A percentile compares a stretch with the other conserved stretches of the same genome.
phyloP scores from a whole-genome alignment of 2,113 vertebrate genomes.

The Motacilla tschutschensis region DNA sequence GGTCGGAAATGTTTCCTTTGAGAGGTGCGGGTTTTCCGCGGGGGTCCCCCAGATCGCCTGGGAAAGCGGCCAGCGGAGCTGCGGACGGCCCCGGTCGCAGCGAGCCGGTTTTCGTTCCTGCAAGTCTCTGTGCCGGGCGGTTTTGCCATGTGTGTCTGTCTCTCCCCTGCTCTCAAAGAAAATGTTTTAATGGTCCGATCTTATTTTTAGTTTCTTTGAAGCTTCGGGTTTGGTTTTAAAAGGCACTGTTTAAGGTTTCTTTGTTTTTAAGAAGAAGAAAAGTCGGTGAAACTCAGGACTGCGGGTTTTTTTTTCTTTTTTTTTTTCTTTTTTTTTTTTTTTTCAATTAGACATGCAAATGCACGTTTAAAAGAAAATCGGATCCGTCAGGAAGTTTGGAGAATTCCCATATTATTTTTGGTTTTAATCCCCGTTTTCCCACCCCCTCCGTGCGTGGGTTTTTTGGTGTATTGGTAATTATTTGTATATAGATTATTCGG shows the following conservation, averaged over 20 bases:
- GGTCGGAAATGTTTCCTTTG: constrained; percentile 27
- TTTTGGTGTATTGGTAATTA: constrained; percentile 80
- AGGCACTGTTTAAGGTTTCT: constrained; percentile 51
- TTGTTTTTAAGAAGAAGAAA: constrained; percentile 45
- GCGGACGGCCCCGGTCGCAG: neutral
- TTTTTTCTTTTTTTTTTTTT: neutral
- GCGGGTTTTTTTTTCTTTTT: neutral
- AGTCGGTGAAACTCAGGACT: constrained; percentile 80
- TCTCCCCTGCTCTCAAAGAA: constrained; percentile 39
- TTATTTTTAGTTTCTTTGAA: constrained; percentile 54
- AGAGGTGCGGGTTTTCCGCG: constrained; percentile 12
- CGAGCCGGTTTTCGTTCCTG: neutral
- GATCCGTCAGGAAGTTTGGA: constrained; percentile 50
- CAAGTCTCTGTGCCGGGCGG: neutral
- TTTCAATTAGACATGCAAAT: constrained; percentile 60
- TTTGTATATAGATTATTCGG: constrained; percentile 78
- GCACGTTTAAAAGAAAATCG: constrained; percentile 69
- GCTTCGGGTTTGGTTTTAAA: constrained; percentile 38
- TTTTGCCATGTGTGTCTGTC: constrained; percentile 2
- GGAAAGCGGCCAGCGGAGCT: neutral
- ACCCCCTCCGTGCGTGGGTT: constrained; percentile 24
- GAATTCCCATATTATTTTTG: neutral
- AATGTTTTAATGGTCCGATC: constrained; percentile 34
- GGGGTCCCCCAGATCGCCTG: neutral
- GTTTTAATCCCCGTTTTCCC: neutral